Percentiles rank a stretch among this genome's conserved stretches.
These are phyloP conservation scores for Sander lucioperca DNA, from an alignment of 2,113 vertebrate genomes.

Conservation along the genomic window DNA sequence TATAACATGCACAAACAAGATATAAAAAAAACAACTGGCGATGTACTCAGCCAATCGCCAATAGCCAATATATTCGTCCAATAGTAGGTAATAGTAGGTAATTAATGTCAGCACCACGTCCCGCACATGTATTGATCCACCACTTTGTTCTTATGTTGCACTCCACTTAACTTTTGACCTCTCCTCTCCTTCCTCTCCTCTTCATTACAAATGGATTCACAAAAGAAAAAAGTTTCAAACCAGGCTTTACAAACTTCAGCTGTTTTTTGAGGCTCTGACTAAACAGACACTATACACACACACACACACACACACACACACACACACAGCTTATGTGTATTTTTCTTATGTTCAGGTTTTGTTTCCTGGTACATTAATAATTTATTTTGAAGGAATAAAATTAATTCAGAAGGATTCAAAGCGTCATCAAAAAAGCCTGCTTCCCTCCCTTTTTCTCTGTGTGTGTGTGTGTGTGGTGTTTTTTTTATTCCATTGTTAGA, in stretches of 20 bases:
- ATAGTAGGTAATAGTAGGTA: too few species aligned
- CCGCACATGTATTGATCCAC: background rate
- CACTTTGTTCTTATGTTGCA: background rate
- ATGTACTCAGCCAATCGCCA: background rate
- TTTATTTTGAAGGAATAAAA: constrained; percentile 7
- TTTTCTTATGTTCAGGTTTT: constrained; percentile 15
- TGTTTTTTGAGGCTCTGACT: constrained; percentile 4
- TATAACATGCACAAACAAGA: too few species aligned
- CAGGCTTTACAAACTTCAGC: constrained; percentile 11
- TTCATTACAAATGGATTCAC: background rate
- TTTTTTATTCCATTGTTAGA: constrained; percentile 25
- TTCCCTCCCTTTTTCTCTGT: background rate
- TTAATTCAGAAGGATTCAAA: constrained; percentile 33
- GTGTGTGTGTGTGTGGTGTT: background rate
- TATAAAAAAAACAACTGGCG: background rate
- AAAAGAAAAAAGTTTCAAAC: constrained; percentile 8
- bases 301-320: constrained; percentile 8
- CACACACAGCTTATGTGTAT: background rate
- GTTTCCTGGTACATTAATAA: constrained; percentile 7
- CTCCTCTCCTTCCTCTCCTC: background rate
- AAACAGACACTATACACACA: background rate
- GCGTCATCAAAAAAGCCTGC: constrained; percentile 22
- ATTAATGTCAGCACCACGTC: too few species aligned
- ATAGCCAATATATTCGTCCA: background rate
- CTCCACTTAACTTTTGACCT: background rate